These are phyloP conservation scores for Ceratina japonica DNA, from an alignment of 1,140 invertebrate species.

Conservation along the genomic window DNA sequence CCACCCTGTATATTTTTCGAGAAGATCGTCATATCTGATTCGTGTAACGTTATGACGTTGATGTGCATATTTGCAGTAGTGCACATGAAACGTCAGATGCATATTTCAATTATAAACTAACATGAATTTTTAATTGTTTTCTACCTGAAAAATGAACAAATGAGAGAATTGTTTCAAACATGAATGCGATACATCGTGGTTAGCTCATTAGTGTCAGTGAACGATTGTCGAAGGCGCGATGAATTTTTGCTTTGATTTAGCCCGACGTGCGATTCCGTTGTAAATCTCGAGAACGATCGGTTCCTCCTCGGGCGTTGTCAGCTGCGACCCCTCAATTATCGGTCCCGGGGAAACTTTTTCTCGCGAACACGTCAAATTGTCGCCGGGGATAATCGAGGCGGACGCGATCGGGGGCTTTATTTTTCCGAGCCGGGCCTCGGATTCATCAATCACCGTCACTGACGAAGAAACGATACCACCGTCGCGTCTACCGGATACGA, in stretches of 20 bases:
- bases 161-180: no score
- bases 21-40: no score
- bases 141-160: no score
- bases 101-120: no score
- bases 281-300: not conserved
- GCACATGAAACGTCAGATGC: no score
- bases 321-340: slow-evolving; percentile 45
- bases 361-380: slow-evolving; percentile 57
- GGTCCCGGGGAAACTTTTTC: slow-evolving; percentile 46
- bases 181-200: no score
- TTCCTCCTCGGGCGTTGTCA: not conserved
- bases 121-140: no score
- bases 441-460: slow-evolving; percentile 60
- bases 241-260: no score
- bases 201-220: slow-evolving; percentile 14
- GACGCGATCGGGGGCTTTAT: slow-evolving; percentile 51
- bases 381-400: slow-evolving; percentile 57
- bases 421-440: slow-evolving; percentile 33
- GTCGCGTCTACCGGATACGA: slow-evolving; percentile 37
- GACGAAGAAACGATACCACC: slow-evolving; percentile 53
- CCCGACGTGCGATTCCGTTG: not conserved
- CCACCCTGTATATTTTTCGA: no score
- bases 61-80: no score
- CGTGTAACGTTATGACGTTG: no score
- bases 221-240: not conserved